Evolutionary conservation across 2,797 vertebrate species (phyloP).

Genomic region (Pangasius sanitwongsei): DNA sequence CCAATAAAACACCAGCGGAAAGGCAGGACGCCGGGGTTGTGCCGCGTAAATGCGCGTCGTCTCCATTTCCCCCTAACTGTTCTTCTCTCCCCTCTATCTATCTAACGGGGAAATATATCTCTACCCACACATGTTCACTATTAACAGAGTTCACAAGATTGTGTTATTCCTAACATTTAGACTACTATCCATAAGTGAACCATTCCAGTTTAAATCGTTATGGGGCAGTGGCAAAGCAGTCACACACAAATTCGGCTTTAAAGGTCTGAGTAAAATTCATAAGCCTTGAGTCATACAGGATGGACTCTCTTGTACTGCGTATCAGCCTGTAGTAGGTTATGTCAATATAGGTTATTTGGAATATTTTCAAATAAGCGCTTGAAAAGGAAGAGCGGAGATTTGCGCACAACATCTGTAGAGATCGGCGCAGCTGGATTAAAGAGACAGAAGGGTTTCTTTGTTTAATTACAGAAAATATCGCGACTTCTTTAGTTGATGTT

Average conservation of each 20-base stretch:
- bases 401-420: neutral
- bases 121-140: neutral
- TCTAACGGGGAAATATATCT: neutral
- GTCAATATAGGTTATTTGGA: neutral
- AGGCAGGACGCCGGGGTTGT: neutral
- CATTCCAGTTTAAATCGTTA: neutral
- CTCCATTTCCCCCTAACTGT: neutral
- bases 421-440: neutral
- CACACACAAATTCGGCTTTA: neutral
- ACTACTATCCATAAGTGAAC: neutral
- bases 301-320: neutral
- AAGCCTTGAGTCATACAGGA: neutral
- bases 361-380: neutral
- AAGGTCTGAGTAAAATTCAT: neutral
- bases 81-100: neutral
- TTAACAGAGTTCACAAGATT: neutral
- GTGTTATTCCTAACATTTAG: slow-evolving; percentile 3
- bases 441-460: neutral
- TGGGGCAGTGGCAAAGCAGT: neutral
- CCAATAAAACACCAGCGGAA: neutral
- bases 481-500: neutral
- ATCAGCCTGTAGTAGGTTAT: neutral
- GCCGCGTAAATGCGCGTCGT: neutral
- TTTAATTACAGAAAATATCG: neutral
- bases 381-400: neutral